Evolutionary conservation across 2,113 vertebrate species (phyloP).

Genomic region (Pelodiscus sinensis): DNA sequence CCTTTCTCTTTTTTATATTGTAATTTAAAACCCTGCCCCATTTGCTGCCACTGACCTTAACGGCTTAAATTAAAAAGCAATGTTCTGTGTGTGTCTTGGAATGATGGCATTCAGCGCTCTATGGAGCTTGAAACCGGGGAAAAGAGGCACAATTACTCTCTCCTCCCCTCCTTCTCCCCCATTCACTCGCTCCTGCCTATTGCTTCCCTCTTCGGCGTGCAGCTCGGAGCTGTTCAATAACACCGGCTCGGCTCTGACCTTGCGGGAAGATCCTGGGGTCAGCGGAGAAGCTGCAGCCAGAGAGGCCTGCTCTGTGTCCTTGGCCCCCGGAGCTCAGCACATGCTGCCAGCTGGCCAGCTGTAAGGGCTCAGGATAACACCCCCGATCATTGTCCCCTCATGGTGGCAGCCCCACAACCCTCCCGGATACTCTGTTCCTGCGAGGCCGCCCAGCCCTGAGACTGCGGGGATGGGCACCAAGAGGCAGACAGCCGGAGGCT

Average conservation of each 20-base stretch:
- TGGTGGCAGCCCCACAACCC: not conserved
- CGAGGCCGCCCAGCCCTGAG: not conserved
- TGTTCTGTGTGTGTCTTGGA: slow-evolving; percentile 74
- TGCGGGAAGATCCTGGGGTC: slow-evolving; percentile 72
- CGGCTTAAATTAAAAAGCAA: slow-evolving; percentile 81
- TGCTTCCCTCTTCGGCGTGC: slow-evolving; percentile 68
- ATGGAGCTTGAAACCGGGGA: slow-evolving; percentile 66
- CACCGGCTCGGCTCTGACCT: slow-evolving; percentile 78
- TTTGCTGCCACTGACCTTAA: slow-evolving; percentile 77
- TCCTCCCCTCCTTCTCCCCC: slow-evolving; percentile 55
- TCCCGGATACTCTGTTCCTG: not conserved
- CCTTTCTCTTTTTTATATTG: not conserved
- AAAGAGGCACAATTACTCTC: slow-evolving; percentile 65
- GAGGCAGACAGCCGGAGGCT: not conserved
- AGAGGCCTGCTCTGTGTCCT: not conserved
- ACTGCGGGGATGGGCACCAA: too few species aligned
- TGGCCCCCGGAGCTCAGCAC: too few species aligned
- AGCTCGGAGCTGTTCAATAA: slow-evolving; percentile 80
- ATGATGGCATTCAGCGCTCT: slow-evolving; percentile 49
- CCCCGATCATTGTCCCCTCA: not conserved
- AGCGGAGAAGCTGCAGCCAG: slow-evolving; percentile 39
- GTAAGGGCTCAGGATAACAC: too few species aligned
- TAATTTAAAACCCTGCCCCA: slow-evolving; percentile 20
- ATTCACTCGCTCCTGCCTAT: slow-evolving; percentile 39
- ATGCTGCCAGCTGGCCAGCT: too few species aligned